phyloP scores from a whole-genome alignment of 1,140 invertebrate species.

The Bacillus rossius region DNA sequence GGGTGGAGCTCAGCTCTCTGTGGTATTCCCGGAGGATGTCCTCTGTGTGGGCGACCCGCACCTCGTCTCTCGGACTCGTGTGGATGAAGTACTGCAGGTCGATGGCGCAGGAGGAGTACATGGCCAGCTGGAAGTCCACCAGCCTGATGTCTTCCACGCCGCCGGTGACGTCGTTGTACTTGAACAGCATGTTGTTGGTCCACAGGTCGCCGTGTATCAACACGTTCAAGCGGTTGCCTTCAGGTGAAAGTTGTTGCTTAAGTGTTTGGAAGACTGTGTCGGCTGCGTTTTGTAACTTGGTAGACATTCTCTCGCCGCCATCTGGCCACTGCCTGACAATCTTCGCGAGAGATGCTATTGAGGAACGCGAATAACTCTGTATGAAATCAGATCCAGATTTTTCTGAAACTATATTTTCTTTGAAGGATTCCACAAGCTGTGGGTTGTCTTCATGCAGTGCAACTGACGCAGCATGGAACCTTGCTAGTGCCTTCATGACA shows the following conservation, averaged over 20 bases:
- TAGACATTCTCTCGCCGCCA: no score
- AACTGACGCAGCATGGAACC: slow-evolving; percentile 19
- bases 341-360: no score
- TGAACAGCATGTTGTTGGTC: no score
- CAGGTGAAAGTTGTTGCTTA: no score
- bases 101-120: slow-evolving; percentile 13
- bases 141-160: slow-evolving; percentile 29
- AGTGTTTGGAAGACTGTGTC: no score
- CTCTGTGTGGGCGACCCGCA: slow-evolving; percentile 40
- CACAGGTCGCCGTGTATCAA: slow-evolving; percentile 48
- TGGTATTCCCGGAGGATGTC: slow-evolving; percentile 44
- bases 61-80: slow-evolving; percentile 29
- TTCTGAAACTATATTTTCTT: no score
- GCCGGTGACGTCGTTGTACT: slow-evolving; percentile 22
- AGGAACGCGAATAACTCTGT: no score
- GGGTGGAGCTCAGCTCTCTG: slow-evolving; percentile 29
- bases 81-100: slow-evolving; percentile 21
- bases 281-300: no score
- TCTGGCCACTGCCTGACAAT: no score
- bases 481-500: slow-evolving; percentile 11
- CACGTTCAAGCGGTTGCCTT: slow-evolving; percentile 22
- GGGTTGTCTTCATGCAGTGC: neutral
- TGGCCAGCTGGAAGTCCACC: slow-evolving; percentile 31
- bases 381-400: no score
- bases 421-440: neutral